These are phyloP conservation scores for Erynnis tages DNA, from an alignment of 2,888 invertebrate genomes.

Conservation along the genomic window DNA sequence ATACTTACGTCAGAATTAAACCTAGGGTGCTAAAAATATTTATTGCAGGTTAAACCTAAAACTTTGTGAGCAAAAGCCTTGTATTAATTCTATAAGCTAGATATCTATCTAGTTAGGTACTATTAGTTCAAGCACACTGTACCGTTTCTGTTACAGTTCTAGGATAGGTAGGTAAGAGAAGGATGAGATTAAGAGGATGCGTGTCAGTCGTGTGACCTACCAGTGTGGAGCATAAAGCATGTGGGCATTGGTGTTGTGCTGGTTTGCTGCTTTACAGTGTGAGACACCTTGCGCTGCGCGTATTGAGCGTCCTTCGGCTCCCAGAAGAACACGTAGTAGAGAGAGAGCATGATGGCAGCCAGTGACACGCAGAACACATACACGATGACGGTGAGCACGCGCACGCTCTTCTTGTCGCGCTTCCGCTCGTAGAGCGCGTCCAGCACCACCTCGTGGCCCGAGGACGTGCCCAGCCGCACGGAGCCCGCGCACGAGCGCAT, in stretches of 20 bases:
- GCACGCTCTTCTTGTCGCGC: conserved; percentile 92
- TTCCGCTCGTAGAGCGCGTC: conserved; percentile 90
- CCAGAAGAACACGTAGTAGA: conserved; percentile 97
- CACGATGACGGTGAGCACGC: conserved; percentile 95
- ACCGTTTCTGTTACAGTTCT: conserved; percentile 32
- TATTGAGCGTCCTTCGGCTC: conserved; percentile 85
- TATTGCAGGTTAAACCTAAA: neutral
- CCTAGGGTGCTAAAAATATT: conserved; percentile 9
- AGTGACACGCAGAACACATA: conserved; percentile 97
- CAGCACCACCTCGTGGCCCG: conserved; percentile 84
- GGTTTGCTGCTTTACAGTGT: conserved; percentile 75
- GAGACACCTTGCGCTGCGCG: conserved; percentile 77
- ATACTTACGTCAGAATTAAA: neutral
- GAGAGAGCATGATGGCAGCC: conserved; percentile 95
- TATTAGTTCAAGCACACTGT: conserved; percentile 28
- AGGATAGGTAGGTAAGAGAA: too few species aligned
- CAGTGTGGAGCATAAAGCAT: conserved; percentile 79
- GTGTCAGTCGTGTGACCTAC: conserved; percentile 74
- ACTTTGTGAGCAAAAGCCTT: conserved; percentile 11
- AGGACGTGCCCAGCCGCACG: conserved; percentile 57
- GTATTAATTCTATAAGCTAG: neutral
- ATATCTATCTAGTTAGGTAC: neutral
- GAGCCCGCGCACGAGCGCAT: conserved; percentile 73
- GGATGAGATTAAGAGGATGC: conserved; percentile 43
- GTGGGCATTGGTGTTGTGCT: conserved; percentile 80